Evolutionary conservation across 2,113 vertebrate genomes (phyloP), one percentile per base, ranked within the genome.

Genomic region (Larimichthys crocea): DNA sequence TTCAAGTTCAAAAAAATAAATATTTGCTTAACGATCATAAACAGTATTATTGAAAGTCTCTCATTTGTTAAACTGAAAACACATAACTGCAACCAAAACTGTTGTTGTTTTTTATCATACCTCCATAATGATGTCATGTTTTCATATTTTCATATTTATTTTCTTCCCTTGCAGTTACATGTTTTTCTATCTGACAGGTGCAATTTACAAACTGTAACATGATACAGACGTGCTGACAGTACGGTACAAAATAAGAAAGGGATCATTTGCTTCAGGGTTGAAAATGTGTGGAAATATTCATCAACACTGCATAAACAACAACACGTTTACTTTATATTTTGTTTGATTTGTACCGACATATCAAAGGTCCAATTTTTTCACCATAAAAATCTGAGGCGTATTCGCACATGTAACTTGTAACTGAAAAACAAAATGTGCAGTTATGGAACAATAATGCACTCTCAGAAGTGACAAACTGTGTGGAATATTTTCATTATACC

Each of bases 1-100:
- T 81, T 80, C 69, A 78, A 68, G 82, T 68, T 68, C 1, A 82
- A 70, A 82, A 78, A 83, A 82, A 85, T 75, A 79, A 85, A 74
- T 79, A 79, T 73, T 68, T 82, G 40, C 49, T 53, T 0, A 4
- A 74, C 3, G 3, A 65, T 57, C 10, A 1, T n/a, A 40, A 65
- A 60, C 66, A 49, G 53, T 62, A 40, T 46, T 10, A 68, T n/a
- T 67, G 0, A 60, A 61, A 68, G 8, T 55, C 15, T 74, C 77
- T 66, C 26, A 48, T 74, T 44, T 64, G 31, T 75, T 44, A 44
- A 22, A 66, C 26, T 71, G 46, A 59, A 67, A 78, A 69, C 57
- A 48, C 1, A 0, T 8, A 31, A 63, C 76, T 71, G 48, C n/a
- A 56, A 16, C n/a, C 7, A 10, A 26, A 29, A 56, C 3, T 3